Percentiles rank a stretch among this genome's conserved stretches.
Conservation (phyloP, 1,140 invertebrate species). For the Solen grandis region DNA sequence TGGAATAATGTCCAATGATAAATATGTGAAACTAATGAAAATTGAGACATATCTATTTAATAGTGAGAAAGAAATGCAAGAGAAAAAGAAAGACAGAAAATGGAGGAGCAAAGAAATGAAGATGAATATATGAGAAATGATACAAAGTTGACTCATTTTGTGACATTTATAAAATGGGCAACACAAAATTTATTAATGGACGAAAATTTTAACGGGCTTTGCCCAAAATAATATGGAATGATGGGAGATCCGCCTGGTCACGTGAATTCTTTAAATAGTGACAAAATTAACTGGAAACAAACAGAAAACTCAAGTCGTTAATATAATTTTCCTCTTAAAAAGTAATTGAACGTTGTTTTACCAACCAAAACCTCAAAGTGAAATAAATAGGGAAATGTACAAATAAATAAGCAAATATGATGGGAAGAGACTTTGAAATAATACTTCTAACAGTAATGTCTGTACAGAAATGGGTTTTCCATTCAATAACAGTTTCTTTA, state of each 20-base stretch:
- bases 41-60: neutral
- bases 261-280: constrained; percentile 6
- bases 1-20: neutral
- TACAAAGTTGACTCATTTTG: constrained; percentile 49
- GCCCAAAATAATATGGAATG: constrained; percentile 52
- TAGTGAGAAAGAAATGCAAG: neutral
- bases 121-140: constrained; percentile 12
- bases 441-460: no score
- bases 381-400: no score
- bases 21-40: neutral
- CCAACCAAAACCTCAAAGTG: no score
- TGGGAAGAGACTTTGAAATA: no score
- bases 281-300: no score
- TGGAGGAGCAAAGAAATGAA: constrained; percentile 16
- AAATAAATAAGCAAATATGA: no score
- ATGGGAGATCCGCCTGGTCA: constrained; percentile 43
- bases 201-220: constrained; percentile 53
- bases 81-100: constrained; percentile 29
- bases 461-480: no score
- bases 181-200: constrained; percentile 46
- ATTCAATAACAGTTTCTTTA: no score
- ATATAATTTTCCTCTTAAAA: no score
- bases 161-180: constrained; percentile 46
- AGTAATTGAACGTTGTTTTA: no score
- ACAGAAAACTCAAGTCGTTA: no score